Evolutionary conservation across 2,888 invertebrate species (phyloP), one percentile per base, ranked within the genome.

Genomic region (Drosophila nr. perissopoda): DNA sequence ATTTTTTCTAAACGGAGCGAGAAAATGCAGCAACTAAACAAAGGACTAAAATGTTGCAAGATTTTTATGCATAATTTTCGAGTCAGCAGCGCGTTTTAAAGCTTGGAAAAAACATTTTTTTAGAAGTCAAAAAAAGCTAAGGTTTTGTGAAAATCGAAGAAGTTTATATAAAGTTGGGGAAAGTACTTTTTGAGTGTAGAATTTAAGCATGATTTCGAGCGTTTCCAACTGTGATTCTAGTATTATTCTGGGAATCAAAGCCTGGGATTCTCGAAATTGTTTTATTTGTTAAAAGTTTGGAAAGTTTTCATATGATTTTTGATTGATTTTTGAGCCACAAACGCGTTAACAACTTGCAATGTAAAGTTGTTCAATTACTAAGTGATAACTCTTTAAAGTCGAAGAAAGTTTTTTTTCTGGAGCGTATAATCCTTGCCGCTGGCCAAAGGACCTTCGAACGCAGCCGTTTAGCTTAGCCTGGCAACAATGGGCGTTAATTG

Each of bases 401-500:
- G 5, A 42, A n/a, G 6, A 7, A 45, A 2, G 45, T 16, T 2
- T 16, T 4, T 51, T 11, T 29, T 1, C 3, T 4, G 1, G 16
- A n/a, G n/a, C n/a, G 16, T 25, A 48, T n/a, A 25, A 56, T 38
- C 4, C 8, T 1, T 1, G 16, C 7, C 21, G n/a, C 13, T 4
- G 21, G 13, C 13, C 16, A 45, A 58, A 27, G 18, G 60, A 21
- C 11, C 25, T 25, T 21, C 25, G 2, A 4, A 0, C 45, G 7
- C 16, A 34, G 18, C 2, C 27, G 7, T 40, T 16, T 33, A 25
- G 49, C 51, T 69, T 51, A 18, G 48, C 42, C 38, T 4, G n/a
- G n/a, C 53, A 49, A 51, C 40, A 42, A 63, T 18, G 13, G 11
- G 54, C 58, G n/a, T 54, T 76, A 80, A 80, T 72, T 76, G 72